Percentiles rank a stretch among this genome's conserved stretches.
Conservation (phyloP, 2,797 vertebrate species). For the Novumbra hubbsi region DNA sequence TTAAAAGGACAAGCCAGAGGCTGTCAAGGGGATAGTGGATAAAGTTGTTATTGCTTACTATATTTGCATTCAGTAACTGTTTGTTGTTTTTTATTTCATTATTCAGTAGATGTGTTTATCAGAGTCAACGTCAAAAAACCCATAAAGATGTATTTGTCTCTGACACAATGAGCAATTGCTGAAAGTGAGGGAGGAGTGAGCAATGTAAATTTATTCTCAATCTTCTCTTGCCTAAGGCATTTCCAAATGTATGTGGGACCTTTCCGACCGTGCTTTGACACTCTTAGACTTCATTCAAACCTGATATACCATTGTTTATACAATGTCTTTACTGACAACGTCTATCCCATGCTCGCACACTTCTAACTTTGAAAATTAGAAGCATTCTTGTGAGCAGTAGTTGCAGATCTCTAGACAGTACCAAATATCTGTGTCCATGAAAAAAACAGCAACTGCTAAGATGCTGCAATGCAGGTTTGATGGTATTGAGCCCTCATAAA, state of each 20-base stretch:
- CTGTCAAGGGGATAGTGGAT: conserved; percentile 35
- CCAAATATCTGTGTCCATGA: no score
- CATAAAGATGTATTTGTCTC: conserved; percentile 57
- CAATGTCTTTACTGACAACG: no score
- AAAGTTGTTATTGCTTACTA: conserved; percentile 26
- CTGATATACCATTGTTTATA: no score
- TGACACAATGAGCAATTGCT: conserved; percentile 47
- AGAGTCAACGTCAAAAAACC: conserved; percentile 43
- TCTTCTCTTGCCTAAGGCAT: conserved; percentile 41
- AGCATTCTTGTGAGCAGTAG: no score
- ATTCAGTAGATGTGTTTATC: conserved; percentile 55
- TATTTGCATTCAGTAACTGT: conserved; percentile 50
- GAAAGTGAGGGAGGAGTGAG: conserved; percentile 52
- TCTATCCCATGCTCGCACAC: no score
- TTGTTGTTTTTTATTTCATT: conserved; percentile 43
- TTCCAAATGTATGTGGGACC: conserved; percentile 40
- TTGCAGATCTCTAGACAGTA: no score
- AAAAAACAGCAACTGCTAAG: no score
- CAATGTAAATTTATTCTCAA: conserved; percentile 49
- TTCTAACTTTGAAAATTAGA: no score
- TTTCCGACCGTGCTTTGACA: conserved; percentile 35
- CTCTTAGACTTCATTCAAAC: not conserved
- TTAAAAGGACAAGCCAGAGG: conserved; percentile 15
- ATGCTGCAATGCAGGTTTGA: no score
- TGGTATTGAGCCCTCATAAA: no score